These are phyloP conservation scores for Scortum barcoo DNA, from an alignment of 2,113 vertebrate genomes.

Conservation along the genomic window DNA sequence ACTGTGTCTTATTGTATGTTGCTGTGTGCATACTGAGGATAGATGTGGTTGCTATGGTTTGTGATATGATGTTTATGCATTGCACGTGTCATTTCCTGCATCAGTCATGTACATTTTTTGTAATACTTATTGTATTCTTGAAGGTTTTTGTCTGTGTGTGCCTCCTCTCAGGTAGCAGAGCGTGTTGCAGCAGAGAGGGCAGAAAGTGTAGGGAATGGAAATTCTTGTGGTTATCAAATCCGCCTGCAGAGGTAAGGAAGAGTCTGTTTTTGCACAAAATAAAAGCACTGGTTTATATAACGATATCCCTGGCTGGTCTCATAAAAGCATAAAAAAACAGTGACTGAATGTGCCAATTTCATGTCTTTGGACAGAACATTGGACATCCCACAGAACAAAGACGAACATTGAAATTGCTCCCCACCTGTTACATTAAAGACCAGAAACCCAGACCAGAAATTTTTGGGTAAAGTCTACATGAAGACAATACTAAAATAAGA, in stretches of 20 bases:
- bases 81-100: neutral
- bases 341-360: neutral
- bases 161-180: slow-evolving; percentile 90
- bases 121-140: neutral
- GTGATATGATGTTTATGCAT: neutral
- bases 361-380: no score
- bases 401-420: no score
- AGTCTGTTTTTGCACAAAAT: slow-evolving; percentile 21
- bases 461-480: neutral
- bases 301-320: no score
- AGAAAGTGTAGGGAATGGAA: slow-evolving; percentile 90
- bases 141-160: neutral
- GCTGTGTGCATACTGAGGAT: neutral
- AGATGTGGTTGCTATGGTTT: neutral
- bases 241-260: slow-evolving; percentile 93
- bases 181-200: slow-evolving; percentile 95
- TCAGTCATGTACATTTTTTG: neutral
- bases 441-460: neutral
- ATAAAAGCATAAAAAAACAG: neutral
- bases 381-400: no score
- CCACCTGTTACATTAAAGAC: no score
- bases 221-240: slow-evolving; percentile 97
- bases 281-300: neutral
- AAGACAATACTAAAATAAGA: neutral
- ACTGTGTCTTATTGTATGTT: neutral